Evolutionary conservation across 1,140 invertebrate genomes (phyloP), one percentile per base, ranked within the genome.

Genomic region (Gonioctena quinquepunctata): DNA sequence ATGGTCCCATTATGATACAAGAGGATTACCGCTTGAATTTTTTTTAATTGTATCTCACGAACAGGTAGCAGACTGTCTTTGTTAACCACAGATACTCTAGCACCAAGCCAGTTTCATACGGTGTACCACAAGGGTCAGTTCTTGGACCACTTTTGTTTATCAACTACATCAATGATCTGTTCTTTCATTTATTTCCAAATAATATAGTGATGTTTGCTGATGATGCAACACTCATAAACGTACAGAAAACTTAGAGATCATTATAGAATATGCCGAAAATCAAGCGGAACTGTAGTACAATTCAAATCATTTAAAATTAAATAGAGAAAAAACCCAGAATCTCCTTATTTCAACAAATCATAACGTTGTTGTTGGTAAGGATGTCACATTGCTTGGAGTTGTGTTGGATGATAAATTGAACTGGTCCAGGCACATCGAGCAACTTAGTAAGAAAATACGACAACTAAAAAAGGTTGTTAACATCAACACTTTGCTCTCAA

Each of bases 121-220:
- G 49, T 50, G 49, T 50, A 50, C 49, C 21, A 63, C 25, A 27
- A 59, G 21, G 56, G 18, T 59, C 25, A 59, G 21, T 27, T 59
- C 25, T 59, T 59, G 56, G 19, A n/a, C 49, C 3, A 50, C 49
- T 50, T 50, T 50, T 50, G 49, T 50, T 50, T 19, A 50, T 50
- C 19, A 50, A 3, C 49, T 50, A 50, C 49, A 50, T 50, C 19
- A 50, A 3, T 19, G 49, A 50, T 50, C 49, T 50, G 18, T 16
- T 50, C 49, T 28, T 28, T 28, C 27, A 28, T 28, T 28, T n/a
- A 19, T 50, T 50, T 50, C 49, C 49, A 16, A 19, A 50, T 50
- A 50, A 50, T 50, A 50, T 50, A n/a, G n/a, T n/a, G n/a, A n/a
- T n/a, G 49, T 50, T 50, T 50, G 49, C 49, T 50, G 49, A 50